Base-by-base conservation (phyloP, 2,888 invertebrate species). In the Polydrusus cervinus region DNA sequence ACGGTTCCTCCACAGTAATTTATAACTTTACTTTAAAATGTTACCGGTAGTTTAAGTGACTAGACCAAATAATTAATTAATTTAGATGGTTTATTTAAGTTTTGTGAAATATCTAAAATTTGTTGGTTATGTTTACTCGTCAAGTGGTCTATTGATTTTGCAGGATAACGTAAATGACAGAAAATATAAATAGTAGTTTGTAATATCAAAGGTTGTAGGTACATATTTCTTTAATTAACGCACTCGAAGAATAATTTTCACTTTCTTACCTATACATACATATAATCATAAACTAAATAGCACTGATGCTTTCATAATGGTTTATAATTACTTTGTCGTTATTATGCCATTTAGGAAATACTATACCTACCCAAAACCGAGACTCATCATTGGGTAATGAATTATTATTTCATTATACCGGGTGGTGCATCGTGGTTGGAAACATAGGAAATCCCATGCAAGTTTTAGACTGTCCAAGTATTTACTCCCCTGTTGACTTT, bases 81-180 rank as follows among this genome's bases (percentile, higher is more conserved):
- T 16, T n/a, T n/a, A n/a, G n/a, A n/a, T 9, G 1, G 11, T 3
- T 51, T 51, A 11, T 20, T 18, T 6, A 11, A 10, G 20, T 10
- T 38, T 16, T 60, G 38, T 60, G 38, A 60, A 38, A 18, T 38
- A 10, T 38, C 8, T 14, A 20, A 0, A 34, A 34, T 5, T 34
- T 34, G 25, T 3, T 18, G 57, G 57, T 60, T 60, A 60, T 60
- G 57, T 60, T 60, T 60, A 60, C 14, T 16, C 18, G 14, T 1
- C n/a, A 40, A 60, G 57, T 40, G 38, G 14, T 9, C n/a, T 55
- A 60, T 60, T 10, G 57, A 60, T 38, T 38, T 38, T 60, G 8
- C 11, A 2, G 10, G 30, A 30, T 55, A 25, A 55, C 30, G 30
- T 38, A 10, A 16, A n/a, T 38, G 11, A 38, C 34, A 60, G n/a